A percentile compares a stretch with the other conserved stretches of the same genome.
phyloP scores from a whole-genome alignment of 2,113 vertebrate genomes.

The zebrafish (Danio rerio) region DNA sequence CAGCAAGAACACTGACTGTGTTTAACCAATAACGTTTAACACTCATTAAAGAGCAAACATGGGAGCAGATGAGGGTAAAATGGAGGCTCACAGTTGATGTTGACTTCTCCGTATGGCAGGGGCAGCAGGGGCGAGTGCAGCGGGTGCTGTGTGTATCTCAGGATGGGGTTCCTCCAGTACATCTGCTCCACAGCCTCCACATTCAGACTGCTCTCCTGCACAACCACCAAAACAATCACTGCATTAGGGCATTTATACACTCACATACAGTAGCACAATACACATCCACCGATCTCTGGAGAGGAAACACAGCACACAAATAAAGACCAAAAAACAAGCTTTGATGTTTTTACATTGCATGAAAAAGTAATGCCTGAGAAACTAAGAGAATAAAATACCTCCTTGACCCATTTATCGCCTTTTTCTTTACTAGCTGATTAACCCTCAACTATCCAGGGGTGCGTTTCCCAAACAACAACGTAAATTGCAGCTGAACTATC shows the following conservation, averaged over 20 bases:
- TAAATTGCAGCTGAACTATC: too few species aligned
- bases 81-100: conserved; percentile 77
- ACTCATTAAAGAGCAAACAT: background rate
- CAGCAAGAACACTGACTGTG: too few species aligned
- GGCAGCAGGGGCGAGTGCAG: conserved; percentile 89
- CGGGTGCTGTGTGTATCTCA: conserved; percentile 91
- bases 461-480: too few species aligned
- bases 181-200: conserved; percentile 89
- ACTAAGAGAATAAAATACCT: background rate
- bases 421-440: too few species aligned
- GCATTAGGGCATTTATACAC: background rate
- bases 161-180: conserved; percentile 89
- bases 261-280: background rate
- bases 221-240: background rate
- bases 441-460: too few species aligned
- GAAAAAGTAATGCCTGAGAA: background rate
- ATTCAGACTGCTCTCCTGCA: conserved; percentile 88
- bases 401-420: background rate
- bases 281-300: background rate
- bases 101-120: conserved; percentile 87
- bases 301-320: conserved; percentile 27
- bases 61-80: background rate
- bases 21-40: too few species aligned
- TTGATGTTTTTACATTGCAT: background rate
- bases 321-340: background rate